Base-by-base conservation (phyloP, 2,888 invertebrate genomes). In the Rhagium mordax region DNA sequence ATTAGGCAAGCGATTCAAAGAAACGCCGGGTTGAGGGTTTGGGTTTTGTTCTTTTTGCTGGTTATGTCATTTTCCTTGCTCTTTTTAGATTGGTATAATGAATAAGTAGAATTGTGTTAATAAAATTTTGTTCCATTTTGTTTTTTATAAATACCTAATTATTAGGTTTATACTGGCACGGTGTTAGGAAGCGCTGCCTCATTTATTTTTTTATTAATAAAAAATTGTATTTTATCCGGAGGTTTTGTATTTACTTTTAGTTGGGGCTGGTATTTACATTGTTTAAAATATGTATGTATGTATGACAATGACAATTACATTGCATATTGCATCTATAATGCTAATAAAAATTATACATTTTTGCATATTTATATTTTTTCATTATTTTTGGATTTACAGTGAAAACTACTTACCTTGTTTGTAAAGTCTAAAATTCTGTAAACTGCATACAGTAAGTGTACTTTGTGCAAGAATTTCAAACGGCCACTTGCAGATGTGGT, bases 51-150 rank as follows among this genome's bases (percentile, higher is more conserved):
- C 89, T 98, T 98, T 86, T 89, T 99, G 68, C 89, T 99, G 80
- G 97, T 99, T 48, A 95, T 98, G 93, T 97, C 98, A 48, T 97
- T 99, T 87, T 95, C 98, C 18, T 89, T 99, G 65, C 89, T 99
- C 8, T 99, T 99, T 88, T 90, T 99, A 66, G 98, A 99, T 89
- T 99, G 99, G 99, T 99, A 99, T 87, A 99, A 99, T 91, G 95
- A 95, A 85, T 94, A 89, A 27, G 13, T 41, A n/a, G n/a, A 21
- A 7, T 24, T 27, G 2, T 57, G 15, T 15, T 27, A 21, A 15
- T 21, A 24, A 27, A 55, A 47, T 64, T 27, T 29, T 70, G 47
- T 47, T 67, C 48, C 55, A 21, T 47, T 21, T 64, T 71, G 64
- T 62, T 59, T 67, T 70, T 47, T 18, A 41, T 15, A 2, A 27